phyloP scores from a whole-genome alignment of 2,797 vertebrate species.

The Poeciliopsis presidionis region DNA sequence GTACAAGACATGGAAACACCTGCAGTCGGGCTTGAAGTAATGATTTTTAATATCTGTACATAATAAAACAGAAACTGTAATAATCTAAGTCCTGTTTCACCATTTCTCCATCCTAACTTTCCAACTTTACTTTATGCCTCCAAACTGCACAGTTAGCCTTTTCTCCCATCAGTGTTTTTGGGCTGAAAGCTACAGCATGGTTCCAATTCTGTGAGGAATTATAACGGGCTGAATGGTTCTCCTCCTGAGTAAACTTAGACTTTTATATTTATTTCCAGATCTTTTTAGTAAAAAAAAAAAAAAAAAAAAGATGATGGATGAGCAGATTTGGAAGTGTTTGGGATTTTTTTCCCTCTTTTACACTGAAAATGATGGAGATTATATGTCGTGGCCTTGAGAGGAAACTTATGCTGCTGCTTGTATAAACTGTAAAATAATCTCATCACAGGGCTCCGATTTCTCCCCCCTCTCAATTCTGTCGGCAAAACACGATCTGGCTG shows the following conservation, averaged over 20 bases:
- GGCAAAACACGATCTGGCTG: conserved; percentile 92
- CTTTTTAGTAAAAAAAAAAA: conserved; percentile 9
- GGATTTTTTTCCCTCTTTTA: conserved; percentile 66
- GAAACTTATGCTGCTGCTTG: conserved; percentile 93
- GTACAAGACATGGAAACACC: background rate
- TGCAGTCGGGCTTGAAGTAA: background rate
- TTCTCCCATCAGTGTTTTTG: background rate
- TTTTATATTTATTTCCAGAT: background rate
- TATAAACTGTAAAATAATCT: conserved; percentile 97
- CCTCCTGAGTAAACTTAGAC: background rate
- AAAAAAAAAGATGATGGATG: conserved; percentile 19
- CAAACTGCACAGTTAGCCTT: background rate
- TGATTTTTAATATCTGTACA: background rate
- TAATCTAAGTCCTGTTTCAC: background rate
- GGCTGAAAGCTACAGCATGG: background rate
- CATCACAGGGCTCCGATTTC: conserved; percentile 87
- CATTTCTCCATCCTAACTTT: background rate
- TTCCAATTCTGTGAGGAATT: background rate
- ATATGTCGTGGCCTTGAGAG: conserved; percentile 92
- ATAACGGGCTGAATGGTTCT: background rate
- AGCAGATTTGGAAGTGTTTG: conserved; percentile 72
- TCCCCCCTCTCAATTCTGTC: conserved; percentile 91
- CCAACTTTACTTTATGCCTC: background rate
- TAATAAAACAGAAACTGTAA: background rate
- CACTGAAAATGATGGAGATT: conserved; percentile 88